Evolutionary conservation across 2,113 vertebrate species (phyloP).

Genomic region (Atherinomorus stipes): DNA sequence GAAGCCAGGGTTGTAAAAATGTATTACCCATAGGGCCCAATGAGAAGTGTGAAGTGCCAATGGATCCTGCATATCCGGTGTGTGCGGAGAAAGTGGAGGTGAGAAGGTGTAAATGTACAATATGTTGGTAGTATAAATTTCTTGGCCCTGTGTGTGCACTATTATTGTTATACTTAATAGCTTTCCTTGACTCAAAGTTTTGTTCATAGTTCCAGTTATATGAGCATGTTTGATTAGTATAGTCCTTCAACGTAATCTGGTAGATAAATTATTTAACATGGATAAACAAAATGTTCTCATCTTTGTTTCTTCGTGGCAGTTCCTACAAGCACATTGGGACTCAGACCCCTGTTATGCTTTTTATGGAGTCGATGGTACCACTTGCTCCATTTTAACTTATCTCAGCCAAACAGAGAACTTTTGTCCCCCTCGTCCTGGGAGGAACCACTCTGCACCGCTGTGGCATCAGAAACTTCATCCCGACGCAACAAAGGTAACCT

Average conservation of each 20-base stretch:
- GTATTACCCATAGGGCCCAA: constrained; percentile 48
- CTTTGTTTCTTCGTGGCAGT: constrained; percentile 57
- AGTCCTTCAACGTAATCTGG: background rate
- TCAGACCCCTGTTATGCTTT: constrained; percentile 80
- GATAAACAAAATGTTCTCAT: background rate
- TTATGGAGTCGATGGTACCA: constrained; percentile 79
- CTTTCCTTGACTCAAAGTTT: background rate
- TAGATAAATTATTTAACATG: background rate
- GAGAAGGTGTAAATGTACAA: constrained; percentile 40
- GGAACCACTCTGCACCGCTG: constrained; percentile 46
- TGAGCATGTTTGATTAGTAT: background rate
- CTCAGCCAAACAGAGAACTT: constrained; percentile 80
- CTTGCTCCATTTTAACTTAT: constrained; percentile 79
- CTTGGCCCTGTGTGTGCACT: background rate
- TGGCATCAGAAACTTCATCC: constrained; percentile 60
- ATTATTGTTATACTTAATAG: constrained; percentile 2
- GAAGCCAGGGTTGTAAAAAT: constrained; percentile 21
- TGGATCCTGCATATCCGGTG: constrained; percentile 70
- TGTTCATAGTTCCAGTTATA: background rate
- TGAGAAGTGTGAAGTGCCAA: constrained; percentile 72
- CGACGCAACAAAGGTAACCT: constrained; percentile 59
- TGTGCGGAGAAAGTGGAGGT: constrained; percentile 81
- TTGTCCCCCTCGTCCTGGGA: constrained; percentile 64
- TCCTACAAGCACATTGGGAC: constrained; percentile 72
- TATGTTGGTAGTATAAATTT: background rate